These are phyloP conservation scores for Drosophila nigrodunni DNA, from an alignment of 1,140 invertebrate genomes.

Conservation along the genomic window DNA sequence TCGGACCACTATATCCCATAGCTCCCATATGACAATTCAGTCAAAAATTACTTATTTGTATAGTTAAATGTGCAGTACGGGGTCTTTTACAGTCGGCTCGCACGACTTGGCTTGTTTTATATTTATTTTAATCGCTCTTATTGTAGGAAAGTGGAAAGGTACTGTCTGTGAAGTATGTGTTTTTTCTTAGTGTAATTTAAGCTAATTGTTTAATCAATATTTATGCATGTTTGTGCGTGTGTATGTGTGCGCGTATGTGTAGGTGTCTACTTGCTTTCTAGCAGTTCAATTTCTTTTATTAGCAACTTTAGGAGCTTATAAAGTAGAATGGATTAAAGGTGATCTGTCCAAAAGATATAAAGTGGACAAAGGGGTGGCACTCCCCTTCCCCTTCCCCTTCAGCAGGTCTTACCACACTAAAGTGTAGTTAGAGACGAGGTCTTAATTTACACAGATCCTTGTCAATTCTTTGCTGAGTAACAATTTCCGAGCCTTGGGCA, in stretches of 20 bases:
- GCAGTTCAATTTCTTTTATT: slow-evolving; percentile 60
- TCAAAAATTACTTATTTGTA: too few relatives aligned
- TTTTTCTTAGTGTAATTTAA: slow-evolving; percentile 64
- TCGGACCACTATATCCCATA: too few relatives aligned
- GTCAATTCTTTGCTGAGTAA: slow-evolving; percentile 34
- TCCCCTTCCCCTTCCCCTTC: not conserved
- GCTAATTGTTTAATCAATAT: slow-evolving; percentile 80
- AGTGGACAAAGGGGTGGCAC: not conserved
- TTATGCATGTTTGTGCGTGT: not conserved
- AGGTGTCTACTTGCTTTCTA: not conserved
- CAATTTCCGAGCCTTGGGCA: slow-evolving; percentile 17
- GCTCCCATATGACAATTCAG: too few relatives aligned
- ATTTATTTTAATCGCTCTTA: too few relatives aligned
- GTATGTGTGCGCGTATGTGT: not conserved
- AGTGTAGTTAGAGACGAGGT: not conserved
- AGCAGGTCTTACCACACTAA: not conserved
- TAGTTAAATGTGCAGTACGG: too few relatives aligned
- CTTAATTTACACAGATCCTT: slow-evolving; percentile 39
- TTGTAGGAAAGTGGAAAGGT: not conserved
- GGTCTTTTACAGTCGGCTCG: too few relatives aligned
- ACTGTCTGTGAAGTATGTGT: slow-evolving; percentile 10
- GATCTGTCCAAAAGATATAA: not conserved
- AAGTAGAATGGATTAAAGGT: not conserved
- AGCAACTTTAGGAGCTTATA: not conserved
- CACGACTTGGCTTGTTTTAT: too few relatives aligned